These are phyloP conservation scores for Aphrophora alni DNA, from an alignment of 2,888 invertebrate species.

Conservation along the genomic window DNA sequence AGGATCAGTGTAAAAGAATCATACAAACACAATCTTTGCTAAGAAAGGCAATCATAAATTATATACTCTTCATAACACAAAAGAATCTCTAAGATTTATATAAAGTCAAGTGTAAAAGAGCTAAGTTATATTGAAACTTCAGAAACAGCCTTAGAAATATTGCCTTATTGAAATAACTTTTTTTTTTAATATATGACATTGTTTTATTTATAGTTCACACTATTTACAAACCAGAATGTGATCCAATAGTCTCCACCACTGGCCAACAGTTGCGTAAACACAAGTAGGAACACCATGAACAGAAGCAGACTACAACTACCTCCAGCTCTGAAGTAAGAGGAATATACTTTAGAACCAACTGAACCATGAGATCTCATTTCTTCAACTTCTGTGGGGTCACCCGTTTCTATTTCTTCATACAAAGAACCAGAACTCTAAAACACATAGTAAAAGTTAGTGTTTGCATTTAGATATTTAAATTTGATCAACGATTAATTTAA, in stretches of 20 bases:
- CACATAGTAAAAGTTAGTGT: too few species aligned
- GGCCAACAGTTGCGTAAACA: slow-evolving; percentile 65
- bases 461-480: neutral
- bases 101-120: too few species aligned
- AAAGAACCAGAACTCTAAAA: neutral
- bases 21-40: too few species aligned
- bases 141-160: too few species aligned
- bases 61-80: too few species aligned
- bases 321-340: slow-evolving; percentile 74
- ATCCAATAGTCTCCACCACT: slow-evolving; percentile 74
- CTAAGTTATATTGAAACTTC: too few species aligned
- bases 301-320: slow-evolving; percentile 69
- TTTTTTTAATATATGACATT: too few species aligned
- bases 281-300: slow-evolving; percentile 67
- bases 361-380: slow-evolving; percentile 69
- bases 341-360: slow-evolving; percentile 68
- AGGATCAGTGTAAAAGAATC: too few species aligned
- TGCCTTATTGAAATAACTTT: too few species aligned
- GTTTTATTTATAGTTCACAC: too few species aligned
- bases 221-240: slow-evolving; percentile 67
- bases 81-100: too few species aligned
- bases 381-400: slow-evolving; percentile 55
- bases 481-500: neutral
- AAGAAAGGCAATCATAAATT: too few species aligned
- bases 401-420: slow-evolving; percentile 39